Base-by-base conservation (phyloP, 2,113 vertebrate species). In the Micronisus gabar region DNA sequence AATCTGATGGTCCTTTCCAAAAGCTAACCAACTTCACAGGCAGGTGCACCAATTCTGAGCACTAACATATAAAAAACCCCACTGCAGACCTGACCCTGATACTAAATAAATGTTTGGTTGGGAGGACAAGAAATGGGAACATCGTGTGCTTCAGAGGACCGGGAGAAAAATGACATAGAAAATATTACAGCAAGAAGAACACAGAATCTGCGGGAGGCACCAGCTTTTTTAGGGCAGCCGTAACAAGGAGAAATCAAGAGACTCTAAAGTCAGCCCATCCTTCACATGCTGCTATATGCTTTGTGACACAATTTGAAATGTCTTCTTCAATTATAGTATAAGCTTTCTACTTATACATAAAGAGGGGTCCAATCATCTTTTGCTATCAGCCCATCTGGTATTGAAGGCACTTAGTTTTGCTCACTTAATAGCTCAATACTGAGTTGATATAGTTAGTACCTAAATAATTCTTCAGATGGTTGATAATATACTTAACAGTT, bases 31-130 rank as follows among this genome's bases (percentile, higher is more conserved):
- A 79, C 93, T 82, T 94, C 85, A 82, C 66, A 82, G 86, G 86
- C 91, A 74, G 76, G 34, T 91, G 93, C 67, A 93, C 96, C 85
- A 76, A 91, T 96, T 96, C 96, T 94, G 90, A 93, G 92, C 43
- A 73, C 75, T 88, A 96, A 91, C 95, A 94, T 40, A 86, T 80
- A 94, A 96, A 96, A 95, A 95, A 40, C 58, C 62, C 78, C 82
- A 87, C 75, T 83, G 96, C 88, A 96, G 94, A 94, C 95, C 92
- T 97, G 96, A 96, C 97, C 96, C 91, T 94, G 95, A 97, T 97
- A 96, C 96, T 96, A 97, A 95, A 97, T 95, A 97, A 94, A 95
- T 66, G 95, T 95, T 96, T 96, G 93, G 87, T 82, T 87, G 93
- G 47, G 86, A 97, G 97, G 94, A 94, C 94, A 86, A 95, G 93